Percentiles rank a stretch among this genome's conserved stretches.
Conservation (phyloP, 2,888 invertebrate genomes). For the Prosapia bicincta region DNA sequence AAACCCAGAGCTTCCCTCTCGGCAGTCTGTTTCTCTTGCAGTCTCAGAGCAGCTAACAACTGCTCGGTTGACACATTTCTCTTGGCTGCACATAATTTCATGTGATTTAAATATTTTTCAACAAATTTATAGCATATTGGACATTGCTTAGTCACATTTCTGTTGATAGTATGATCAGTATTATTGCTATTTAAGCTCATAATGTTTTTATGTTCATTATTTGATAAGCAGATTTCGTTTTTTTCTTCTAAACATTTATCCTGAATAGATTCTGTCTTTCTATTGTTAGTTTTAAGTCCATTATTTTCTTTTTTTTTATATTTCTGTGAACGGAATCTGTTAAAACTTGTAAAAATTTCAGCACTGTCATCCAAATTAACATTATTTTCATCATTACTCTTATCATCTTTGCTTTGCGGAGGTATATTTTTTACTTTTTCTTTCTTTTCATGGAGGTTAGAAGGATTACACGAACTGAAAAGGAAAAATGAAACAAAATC, state of each 20-base stretch:
- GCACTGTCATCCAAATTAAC: neutral
- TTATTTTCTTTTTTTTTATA: neutral
- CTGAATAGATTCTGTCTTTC: too few species aligned
- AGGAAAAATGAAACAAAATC: neutral
- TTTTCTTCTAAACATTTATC: too few species aligned
- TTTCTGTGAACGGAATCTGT: neutral
- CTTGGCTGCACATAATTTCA: conserved; percentile 47
- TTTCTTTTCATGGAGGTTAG: neutral
- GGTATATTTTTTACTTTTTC: neutral
- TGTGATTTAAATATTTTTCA: conserved; percentile 40
- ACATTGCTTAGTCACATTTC: conserved; percentile 27
- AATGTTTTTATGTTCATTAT: too few species aligned
- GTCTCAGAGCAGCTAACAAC: conserved; percentile 45
- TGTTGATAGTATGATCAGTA: too few species aligned
- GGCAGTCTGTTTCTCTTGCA: conserved; percentile 47
- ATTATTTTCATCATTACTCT: neutral
- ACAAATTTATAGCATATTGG: conserved; percentile 34
- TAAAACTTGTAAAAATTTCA: neutral
- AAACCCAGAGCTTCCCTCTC: conserved; percentile 47
- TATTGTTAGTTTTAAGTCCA: too few species aligned
- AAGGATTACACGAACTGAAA: neutral
- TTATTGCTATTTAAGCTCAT: too few species aligned
- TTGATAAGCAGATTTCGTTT: too few species aligned
- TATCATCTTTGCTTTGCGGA: neutral
- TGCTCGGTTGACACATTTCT: conserved; percentile 45